Base-by-base conservation (phyloP, 2,797 vertebrate species). In the Alauda arvensis region DNA sequence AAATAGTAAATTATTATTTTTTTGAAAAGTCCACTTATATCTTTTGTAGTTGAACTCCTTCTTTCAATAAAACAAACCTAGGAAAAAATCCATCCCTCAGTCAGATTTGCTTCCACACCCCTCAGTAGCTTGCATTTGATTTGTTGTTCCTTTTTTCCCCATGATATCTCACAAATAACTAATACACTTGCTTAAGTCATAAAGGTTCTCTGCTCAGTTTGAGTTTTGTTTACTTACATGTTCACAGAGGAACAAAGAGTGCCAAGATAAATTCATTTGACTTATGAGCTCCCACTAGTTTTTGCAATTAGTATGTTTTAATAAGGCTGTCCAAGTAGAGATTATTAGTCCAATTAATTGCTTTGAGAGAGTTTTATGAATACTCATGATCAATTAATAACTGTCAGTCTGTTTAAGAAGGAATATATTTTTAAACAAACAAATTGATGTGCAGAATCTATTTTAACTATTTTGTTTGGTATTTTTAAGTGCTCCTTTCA, bases 281-380 rank as follows among this genome's bases (percentile, higher is more conserved):
- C 84, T 91, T 95, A 57, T 59, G 55, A 85, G 72, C 28, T 91
- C 48, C 92, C 93, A 82, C 67, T 82, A 56, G 3, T 60, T 87
- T 88, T 93, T 90, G 85, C 33, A 82, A 86, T 92, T 93, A 93
- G n/a, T 29, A 18, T 80, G 48, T 69, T 68, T 77, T 90, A 85
- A 85, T 90, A 78, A 74, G 63, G 43, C 33, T 81, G 49, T 52
- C 87, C 61, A 85, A 69, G 57, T 29, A 83, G 28, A 88, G 37
- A 84, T 86, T 91, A 87, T 72, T 89, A 82, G 85, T 91, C 71
- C 71, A 93, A 88, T 93, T 93, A 93, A 89, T 91, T 94, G 77
- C 31, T 94, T 91, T 82, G 61, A 84, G 68, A 95, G 61, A 70
- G 31, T 90, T 75, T 93, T 88, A 85, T 48, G 63, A 94, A 92